Conservation (phyloP, 2,113 vertebrate species). For the Phrynosoma platyrhinos region DNA sequence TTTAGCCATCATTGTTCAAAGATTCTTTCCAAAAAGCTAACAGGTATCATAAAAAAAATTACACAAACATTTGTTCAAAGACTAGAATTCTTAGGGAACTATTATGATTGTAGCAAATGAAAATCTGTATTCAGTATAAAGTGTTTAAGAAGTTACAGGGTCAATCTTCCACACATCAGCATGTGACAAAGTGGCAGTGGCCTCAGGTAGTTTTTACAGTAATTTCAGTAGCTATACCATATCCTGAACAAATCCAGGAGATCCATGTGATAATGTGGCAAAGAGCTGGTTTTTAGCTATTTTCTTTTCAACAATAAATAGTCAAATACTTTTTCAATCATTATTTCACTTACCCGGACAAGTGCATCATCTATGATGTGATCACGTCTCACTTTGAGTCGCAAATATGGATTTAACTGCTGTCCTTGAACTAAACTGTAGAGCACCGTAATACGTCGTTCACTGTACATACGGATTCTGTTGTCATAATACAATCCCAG, state of each 20-base stretch:
- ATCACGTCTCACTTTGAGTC: slow-evolving; percentile 95
- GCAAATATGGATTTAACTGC: slow-evolving; percentile 93
- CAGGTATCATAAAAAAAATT: neutral
- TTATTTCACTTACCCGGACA: slow-evolving; percentile 87
- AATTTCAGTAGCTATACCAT: neutral
- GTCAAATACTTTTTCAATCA: neutral
- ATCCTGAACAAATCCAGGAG: neutral
- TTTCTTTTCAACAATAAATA: neutral
- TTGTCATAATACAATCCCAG: slow-evolving; percentile 98
- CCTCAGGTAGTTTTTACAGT: neutral
- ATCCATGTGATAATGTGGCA: neutral
- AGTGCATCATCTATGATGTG: slow-evolving; percentile 98
- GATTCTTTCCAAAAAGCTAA: neutral
- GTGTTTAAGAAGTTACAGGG: neutral
- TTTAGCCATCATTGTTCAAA: neutral
- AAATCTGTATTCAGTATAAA: neutral
- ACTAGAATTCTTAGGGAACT: neutral
- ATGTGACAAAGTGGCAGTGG: neutral
- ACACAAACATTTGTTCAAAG: neutral
- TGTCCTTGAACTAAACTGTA: slow-evolving; percentile 98
- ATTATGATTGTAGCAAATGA: neutral
- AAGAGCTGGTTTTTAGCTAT: neutral
- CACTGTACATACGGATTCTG: slow-evolving; percentile 98
- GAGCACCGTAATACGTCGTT: slow-evolving; percentile 95
- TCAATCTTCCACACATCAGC: neutral